Conservation (phyloP, 2,113 vertebrate species). For the Poecilia latipinna region DNA sequence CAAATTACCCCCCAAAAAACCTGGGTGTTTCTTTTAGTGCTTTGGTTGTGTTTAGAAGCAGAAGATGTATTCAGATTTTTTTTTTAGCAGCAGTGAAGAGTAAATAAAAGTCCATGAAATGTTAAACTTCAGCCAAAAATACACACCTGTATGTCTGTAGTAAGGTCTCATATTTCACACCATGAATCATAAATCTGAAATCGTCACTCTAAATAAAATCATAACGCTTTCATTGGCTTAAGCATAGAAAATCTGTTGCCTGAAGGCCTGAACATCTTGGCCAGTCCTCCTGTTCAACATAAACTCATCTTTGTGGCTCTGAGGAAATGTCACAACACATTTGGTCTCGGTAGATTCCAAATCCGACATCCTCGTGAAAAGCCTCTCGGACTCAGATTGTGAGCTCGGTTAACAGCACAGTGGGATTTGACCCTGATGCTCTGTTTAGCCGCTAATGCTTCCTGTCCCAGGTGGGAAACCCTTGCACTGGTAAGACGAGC, state of each 20-base stretch:
- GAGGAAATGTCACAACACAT: background rate
- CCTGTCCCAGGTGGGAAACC: slow-evolving; percentile 17
- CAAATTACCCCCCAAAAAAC: too few species aligned
- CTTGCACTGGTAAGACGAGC: slow-evolving; percentile 10
- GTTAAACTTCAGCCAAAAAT: background rate
- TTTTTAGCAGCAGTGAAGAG: too few species aligned
- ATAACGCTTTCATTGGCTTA: background rate
- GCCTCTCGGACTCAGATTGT: slow-evolving; percentile 4
- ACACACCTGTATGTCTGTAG: background rate
- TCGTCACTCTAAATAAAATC: background rate
- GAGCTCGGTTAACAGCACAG: slow-evolving; percentile 1
- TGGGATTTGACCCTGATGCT: slow-evolving; percentile 40
- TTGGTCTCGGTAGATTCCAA: slow-evolving; percentile 3
- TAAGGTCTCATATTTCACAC: background rate
- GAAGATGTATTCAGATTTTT: too few species aligned
- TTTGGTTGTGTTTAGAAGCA: too few species aligned
- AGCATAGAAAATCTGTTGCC: background rate
- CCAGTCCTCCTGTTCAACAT: background rate
- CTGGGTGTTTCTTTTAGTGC: too few species aligned
- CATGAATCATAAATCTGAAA: background rate
- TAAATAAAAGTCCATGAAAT: too few species aligned
- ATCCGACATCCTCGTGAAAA: background rate
- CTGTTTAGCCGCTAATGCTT: slow-evolving; percentile 39
- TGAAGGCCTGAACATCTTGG: background rate
- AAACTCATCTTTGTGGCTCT: background rate